These are phyloP conservation scores for Pogonomyrmex barbatus DNA, from an alignment of 1,140 invertebrate species.

Conservation along the genomic window DNA sequence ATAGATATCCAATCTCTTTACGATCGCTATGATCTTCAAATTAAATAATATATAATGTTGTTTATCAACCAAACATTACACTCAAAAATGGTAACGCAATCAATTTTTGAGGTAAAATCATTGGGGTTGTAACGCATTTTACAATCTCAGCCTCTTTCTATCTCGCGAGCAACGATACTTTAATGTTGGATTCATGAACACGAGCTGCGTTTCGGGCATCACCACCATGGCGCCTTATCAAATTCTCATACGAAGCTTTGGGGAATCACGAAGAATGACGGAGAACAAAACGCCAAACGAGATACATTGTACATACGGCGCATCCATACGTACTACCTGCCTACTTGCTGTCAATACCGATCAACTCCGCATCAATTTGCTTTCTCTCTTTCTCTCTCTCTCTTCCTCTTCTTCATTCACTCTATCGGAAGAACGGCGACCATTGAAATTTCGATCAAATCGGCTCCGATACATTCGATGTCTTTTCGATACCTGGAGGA, in stretches of 20 bases:
- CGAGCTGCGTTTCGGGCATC: not conserved
- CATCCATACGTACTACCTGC: constrained; percentile 21
- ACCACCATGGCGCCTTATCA: constrained; percentile 41
- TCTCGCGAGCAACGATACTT: constrained; percentile 40
- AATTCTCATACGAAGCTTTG: constrained; percentile 46
- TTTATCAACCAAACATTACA: not conserved
- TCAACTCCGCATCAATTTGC: constrained; percentile 42
- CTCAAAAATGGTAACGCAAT: not conserved
- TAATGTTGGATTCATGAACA: not conserved
- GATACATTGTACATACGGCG: constrained; percentile 1
- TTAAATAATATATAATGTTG: not conserved
- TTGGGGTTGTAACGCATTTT: not conserved
- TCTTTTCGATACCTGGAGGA: constrained; percentile 33
- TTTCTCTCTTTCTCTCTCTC: not conserved
- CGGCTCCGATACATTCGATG: constrained; percentile 44
- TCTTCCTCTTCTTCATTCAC: not conserved
- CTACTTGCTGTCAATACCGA: constrained; percentile 54
- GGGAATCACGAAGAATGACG: constrained; percentile 45
- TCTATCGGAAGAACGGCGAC: constrained; percentile 13
- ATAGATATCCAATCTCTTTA: not conserved
- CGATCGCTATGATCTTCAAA: not conserved
- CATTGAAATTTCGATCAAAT: constrained; percentile 69
- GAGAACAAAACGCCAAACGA: constrained; percentile 36
- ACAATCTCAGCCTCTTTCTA: not conserved
- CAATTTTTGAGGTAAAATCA: not conserved